Evolutionary conservation across 2,113 vertebrate species (phyloP).

Genomic region (Gasterosteus nipponicus): DNA sequence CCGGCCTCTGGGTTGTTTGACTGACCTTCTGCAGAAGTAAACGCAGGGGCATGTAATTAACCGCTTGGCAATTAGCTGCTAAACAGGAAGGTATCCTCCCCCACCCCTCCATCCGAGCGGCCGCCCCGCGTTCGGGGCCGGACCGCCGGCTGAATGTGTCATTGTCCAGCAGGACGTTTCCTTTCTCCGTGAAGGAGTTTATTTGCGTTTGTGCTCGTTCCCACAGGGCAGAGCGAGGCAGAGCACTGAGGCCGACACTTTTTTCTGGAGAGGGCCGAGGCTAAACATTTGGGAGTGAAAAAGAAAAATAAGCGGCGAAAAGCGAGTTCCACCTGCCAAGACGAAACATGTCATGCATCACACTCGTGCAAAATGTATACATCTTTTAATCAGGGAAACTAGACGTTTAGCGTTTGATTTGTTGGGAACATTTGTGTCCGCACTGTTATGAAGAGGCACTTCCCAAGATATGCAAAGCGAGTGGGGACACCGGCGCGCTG

Average conservation of each 20-base stretch:
- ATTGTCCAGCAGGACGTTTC: conserved; percentile 47
- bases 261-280: conserved; percentile 4
- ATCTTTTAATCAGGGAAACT: conserved; percentile 13
- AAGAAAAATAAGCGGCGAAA: background rate
- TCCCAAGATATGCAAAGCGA: conserved; percentile 21
- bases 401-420: conserved; percentile 16
- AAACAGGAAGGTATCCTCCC: conserved; percentile 67
- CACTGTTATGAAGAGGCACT: conserved; percentile 45
- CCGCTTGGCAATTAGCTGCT: conserved; percentile 61
- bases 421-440: conserved; percentile 7
- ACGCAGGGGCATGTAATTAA: conserved; percentile 52
- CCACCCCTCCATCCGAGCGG: conserved; percentile 9
- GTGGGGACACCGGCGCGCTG: conserved; percentile 9
- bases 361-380: conserved; percentile 5
- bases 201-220: conserved; percentile 50
- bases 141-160: conserved; percentile 41
- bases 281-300: background rate
- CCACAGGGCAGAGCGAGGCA: conserved; percentile 33
- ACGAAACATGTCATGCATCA: conserved; percentile 13
- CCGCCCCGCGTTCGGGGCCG: background rate
- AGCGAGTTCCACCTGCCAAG: background rate
- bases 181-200: conserved; percentile 22
- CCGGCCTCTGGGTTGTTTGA: conserved; percentile 46
- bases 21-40: conserved; percentile 54
- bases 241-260: conserved; percentile 34